Evolutionary conservation across 2,888 invertebrate genomes (phyloP).

Genomic region (Sesia apiformis): DNA sequence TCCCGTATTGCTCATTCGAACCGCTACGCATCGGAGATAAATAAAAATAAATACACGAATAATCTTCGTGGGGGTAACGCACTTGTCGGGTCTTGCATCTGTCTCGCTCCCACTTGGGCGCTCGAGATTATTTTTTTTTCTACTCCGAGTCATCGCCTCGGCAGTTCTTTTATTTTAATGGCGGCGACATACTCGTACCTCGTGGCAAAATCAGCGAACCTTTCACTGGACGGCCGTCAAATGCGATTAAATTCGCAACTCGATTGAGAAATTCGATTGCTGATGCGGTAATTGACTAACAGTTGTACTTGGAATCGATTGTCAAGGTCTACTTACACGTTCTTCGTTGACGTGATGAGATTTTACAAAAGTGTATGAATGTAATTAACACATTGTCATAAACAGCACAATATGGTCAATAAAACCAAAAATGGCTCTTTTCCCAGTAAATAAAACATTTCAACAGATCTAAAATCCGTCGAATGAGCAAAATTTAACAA

Average conservation of each 20-base stretch:
- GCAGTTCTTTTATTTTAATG: constrained; percentile 56
- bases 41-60: constrained; percentile 54
- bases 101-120: constrained; percentile 45
- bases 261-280: not conserved
- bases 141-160: constrained; percentile 61
- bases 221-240: constrained; percentile 41
- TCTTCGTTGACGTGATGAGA: no score
- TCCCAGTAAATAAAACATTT: no score
- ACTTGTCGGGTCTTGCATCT: constrained; percentile 55
- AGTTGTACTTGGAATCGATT: no score
- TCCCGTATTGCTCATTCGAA: not conserved
- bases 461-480: no score
- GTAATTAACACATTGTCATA: no score
- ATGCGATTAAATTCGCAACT: constrained; percentile 12
- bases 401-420: no score
- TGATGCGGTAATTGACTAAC: no score
- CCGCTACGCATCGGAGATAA: constrained; percentile 24
- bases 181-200: constrained; percentile 29
- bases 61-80: constrained; percentile 71
- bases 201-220: constrained; percentile 41
- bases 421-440: no score
- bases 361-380: no score
- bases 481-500: no score
- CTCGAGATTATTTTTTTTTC: constrained; percentile 39
- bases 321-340: no score